Evolutionary conservation across 2,797 vertebrate genomes (phyloP).

Genomic region (Cottoperca gobio): DNA sequence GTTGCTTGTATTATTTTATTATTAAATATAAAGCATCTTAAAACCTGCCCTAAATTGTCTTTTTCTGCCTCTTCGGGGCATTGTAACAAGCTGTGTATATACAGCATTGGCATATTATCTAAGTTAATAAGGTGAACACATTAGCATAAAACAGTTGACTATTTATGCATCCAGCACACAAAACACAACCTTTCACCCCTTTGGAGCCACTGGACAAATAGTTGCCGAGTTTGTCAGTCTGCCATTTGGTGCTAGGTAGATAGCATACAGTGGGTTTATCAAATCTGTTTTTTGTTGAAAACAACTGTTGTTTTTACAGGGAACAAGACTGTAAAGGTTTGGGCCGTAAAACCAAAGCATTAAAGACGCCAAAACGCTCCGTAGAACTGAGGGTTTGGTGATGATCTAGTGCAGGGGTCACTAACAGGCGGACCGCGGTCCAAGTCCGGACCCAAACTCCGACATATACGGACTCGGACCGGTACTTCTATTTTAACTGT

Average conservation of each 20-base stretch:
- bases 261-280: too few species aligned
- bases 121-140: background rate
- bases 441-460: too few species aligned
- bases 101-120: background rate
- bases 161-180: background rate
- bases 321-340: background rate
- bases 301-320: background rate
- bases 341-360: constrained; percentile 4
- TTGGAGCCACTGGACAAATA: background rate
- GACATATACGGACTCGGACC: too few species aligned
- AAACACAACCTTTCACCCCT: background rate
- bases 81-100: too few species aligned
- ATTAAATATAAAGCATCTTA: background rate
- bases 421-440: too few species aligned
- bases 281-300: background rate
- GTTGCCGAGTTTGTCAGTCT: too few species aligned
- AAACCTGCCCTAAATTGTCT: background rate
- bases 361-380: background rate
- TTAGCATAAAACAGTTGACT: background rate
- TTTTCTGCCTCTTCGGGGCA: background rate
- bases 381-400: too few species aligned
- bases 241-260: too few species aligned
- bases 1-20: background rate
- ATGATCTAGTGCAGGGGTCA: too few species aligned
- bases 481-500: too few species aligned